These are phyloP conservation scores for Melopsittacus undulatus DNA, from an alignment of 2,797 vertebrate genomes.

Conservation along the genomic window DNA sequence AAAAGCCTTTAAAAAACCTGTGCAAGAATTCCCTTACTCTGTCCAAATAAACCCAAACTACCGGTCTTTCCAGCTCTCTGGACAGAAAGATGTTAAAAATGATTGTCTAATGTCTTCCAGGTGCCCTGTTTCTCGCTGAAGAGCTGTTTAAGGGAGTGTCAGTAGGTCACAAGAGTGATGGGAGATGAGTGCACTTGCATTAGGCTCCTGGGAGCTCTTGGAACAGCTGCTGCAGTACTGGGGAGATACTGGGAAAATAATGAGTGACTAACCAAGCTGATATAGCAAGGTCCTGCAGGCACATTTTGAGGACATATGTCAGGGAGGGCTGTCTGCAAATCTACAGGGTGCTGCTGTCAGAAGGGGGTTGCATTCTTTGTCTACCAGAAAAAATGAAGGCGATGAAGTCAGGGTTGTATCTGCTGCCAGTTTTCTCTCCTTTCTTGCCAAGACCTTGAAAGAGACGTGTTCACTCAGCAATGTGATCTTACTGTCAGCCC, in stretches of 20 bases:
- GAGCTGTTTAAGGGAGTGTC: not conserved
- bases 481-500: not conserved
- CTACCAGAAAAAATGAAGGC: not conserved
- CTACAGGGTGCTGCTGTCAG: not conserved
- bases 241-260: not conserved
- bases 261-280: fast-evolving
- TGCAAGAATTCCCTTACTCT: fast-evolving
- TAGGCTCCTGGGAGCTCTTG: not conserved
- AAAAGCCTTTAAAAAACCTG: not conserved
- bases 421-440: not conserved
- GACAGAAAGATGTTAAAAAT: not conserved
- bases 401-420: not conserved
- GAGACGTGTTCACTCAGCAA: not conserved
- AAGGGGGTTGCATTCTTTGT: not conserved
- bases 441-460: not conserved
- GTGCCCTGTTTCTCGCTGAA: not conserved
- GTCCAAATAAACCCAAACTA: not conserved
- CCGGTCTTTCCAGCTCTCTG: not conserved
- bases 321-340: not conserved
- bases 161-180: not conserved
- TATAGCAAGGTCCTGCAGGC: not conserved
- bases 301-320: not conserved
- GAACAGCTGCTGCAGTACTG: not conserved
- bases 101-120: not conserved
- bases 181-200: not conserved